Conservation (phyloP, 2,888 invertebrate genomes). For the Cancer borealis region DNA sequence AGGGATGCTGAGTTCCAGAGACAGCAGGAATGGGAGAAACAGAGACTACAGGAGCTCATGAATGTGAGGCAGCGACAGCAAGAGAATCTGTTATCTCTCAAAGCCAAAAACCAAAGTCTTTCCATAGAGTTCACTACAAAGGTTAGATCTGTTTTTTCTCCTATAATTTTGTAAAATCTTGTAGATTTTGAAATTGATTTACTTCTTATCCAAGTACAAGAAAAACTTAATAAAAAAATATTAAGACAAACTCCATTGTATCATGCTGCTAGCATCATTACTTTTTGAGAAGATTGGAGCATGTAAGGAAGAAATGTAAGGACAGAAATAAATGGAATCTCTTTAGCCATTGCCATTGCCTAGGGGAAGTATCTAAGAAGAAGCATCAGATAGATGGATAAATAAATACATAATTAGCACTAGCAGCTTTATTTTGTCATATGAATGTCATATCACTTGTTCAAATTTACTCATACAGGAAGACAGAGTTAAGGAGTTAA, state of each 20-base stretch:
- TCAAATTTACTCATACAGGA: neutral
- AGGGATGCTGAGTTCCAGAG: conserved; percentile 96
- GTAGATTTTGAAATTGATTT: neutral
- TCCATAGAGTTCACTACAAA: conserved; percentile 88
- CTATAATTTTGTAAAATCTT: neutral
- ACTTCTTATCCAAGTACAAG: neutral
- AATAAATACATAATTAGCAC: neutral
- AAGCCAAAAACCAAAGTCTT: conserved; percentile 91
- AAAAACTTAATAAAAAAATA: neutral
- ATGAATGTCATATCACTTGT: neutral
- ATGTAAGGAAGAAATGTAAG: too few relatives aligned
- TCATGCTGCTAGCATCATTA: too few relatives aligned
- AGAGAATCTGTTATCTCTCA: conserved; percentile 89
- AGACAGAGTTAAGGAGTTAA: conserved; percentile 88
- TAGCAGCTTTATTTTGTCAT: neutral
- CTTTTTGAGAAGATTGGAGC: too few relatives aligned
- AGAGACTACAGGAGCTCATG: conserved; percentile 92
- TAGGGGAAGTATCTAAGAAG: too few relatives aligned
- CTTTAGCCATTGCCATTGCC: too few relatives aligned
- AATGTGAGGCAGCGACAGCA: conserved; percentile 92
- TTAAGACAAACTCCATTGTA: too few relatives aligned
- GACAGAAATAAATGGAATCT: too few relatives aligned
- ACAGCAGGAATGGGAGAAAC: conserved; percentile 97
- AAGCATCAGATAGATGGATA: neutral
- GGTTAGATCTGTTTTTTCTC: conserved; percentile 79